phyloP scores from a whole-genome alignment of 2,797 vertebrate species.

The Lemur catta region DNA sequence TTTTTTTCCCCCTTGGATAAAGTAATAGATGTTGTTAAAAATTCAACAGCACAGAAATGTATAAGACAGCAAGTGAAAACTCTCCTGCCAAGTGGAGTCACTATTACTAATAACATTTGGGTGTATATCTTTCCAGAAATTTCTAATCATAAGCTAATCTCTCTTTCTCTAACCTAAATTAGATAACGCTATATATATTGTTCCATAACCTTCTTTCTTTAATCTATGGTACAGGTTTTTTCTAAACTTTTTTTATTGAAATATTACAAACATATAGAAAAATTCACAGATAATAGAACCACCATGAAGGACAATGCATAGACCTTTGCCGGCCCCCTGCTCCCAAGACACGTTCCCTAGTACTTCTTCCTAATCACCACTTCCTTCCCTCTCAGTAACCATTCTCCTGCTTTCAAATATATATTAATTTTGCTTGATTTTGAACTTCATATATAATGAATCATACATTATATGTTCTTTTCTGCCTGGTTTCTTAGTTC shows the following conservation, averaged over 20 bases:
- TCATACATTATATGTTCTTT: not conserved
- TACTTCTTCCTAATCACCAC: not conserved
- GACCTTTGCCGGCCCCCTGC: not conserved
- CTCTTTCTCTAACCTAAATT: not conserved
- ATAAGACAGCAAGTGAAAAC: not conserved
- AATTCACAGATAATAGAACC: not conserved
- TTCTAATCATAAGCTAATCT: not conserved
- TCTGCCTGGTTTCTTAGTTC: not conserved
- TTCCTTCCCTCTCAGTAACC: not conserved
- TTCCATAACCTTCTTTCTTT: not conserved
- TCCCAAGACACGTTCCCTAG: not conserved
- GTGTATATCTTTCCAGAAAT: not conserved
- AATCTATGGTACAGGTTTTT: not conserved
- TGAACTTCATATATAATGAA: not conserved
- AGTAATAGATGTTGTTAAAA: slow-evolving; percentile 43
- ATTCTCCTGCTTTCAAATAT: not conserved
- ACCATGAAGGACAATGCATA: not conserved
- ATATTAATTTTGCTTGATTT: slow-evolving; percentile 19
- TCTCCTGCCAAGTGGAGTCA: not conserved
- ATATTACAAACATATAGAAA: not conserved
- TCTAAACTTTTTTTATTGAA: not conserved
- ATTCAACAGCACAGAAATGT: slow-evolving; percentile 1
- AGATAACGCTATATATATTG: not conserved
- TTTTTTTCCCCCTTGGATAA: not conserved
- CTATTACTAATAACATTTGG: not conserved